Base-by-base conservation (phyloP, 2,888 invertebrate species). In the Ernsta delagoae region DNA sequence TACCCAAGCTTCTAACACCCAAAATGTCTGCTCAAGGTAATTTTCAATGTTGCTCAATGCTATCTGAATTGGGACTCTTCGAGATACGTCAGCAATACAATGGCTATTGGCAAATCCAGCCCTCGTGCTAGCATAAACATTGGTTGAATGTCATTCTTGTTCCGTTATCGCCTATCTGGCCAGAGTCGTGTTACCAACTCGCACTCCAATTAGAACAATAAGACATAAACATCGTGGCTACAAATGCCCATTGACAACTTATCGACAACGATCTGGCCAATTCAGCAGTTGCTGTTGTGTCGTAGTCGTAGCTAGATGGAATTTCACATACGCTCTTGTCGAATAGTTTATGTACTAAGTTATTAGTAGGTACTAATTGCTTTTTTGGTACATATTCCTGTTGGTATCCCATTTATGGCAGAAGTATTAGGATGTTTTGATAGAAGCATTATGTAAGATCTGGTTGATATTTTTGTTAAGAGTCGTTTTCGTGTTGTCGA, bases 131-230 rank as follows among this genome's bases (percentile, higher is more conserved):
- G 54, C 54, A 54, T 61, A 50, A 59, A 41, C 59, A 41, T 66
- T 66, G 36, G 60, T 61, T 61, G 67, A 67, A 67, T 67, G 67
- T 61, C 67, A 67, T 67, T 67, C 67, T 61, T 56, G 61, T 67
- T 61, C 67, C 45, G 56, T 67, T 67, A 61, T 67, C 67, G 56
- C 45, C n/a, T 65, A 65, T 65, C 65, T 56, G 54, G 61, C 34
- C 39, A 6, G 36, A 36, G 53, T 60, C 67, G 56, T 61, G 61
- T 66, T 67, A 56, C 56, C 54, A 34, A 8, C 61, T 67, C 61
- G 61, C 61, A 67, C 43, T 60, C 67, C 67, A 67, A 67, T 67
- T 67, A 67, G 66, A 67, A 60, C 66, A 67, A 67, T 67, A 67
- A 67, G 66, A 67, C 66, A 67, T 67, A 67, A 67, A 67, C 66